Conservation (phyloP, 2,797 vertebrate species). For the Vultur gryphus region DNA sequence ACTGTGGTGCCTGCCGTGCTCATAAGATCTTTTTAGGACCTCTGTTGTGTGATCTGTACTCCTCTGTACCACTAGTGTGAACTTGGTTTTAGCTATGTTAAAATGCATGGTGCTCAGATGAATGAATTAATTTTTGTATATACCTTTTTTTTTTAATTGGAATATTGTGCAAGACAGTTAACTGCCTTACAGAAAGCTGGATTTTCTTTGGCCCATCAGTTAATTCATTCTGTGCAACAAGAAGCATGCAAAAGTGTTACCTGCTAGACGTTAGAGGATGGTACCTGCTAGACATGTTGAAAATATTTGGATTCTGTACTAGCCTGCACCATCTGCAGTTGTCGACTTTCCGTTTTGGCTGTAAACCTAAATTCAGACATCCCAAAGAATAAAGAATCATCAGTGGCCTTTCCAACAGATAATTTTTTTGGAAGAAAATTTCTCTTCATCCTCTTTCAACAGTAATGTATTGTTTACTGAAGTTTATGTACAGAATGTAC, state of each 20-base stretch:
- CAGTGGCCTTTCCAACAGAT: conserved; percentile 43
- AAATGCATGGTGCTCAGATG: neutral
- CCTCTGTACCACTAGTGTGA: neutral
- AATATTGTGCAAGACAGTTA: neutral
- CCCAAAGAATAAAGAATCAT: conserved; percentile 44
- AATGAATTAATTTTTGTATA: neutral
- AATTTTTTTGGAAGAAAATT: conserved; percentile 54
- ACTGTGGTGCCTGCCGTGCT: neutral
- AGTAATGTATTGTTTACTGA: conserved; percentile 66
- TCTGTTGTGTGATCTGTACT: neutral
- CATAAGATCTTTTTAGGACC: neutral
- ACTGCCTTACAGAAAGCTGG: neutral
- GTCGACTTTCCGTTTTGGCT: conserved; percentile 51
- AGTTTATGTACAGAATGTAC: conserved; percentile 73
- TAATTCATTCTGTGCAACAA: conserved; percentile 1
- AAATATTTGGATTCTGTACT: conserved; percentile 37
- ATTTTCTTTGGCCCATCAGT: conserved; percentile 19
- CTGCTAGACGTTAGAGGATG: neutral
- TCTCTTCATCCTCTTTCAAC: conserved; percentile 52
- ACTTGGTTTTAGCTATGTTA: neutral
- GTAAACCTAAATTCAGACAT: conserved; percentile 35
- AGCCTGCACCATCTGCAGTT: conserved; percentile 33
- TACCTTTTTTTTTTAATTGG: neutral
- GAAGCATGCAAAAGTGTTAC: neutral
- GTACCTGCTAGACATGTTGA: conserved; percentile 6